phyloP scores from a whole-genome alignment of 2,797 vertebrate species.

The Gephyroberyx darwinii region DNA sequence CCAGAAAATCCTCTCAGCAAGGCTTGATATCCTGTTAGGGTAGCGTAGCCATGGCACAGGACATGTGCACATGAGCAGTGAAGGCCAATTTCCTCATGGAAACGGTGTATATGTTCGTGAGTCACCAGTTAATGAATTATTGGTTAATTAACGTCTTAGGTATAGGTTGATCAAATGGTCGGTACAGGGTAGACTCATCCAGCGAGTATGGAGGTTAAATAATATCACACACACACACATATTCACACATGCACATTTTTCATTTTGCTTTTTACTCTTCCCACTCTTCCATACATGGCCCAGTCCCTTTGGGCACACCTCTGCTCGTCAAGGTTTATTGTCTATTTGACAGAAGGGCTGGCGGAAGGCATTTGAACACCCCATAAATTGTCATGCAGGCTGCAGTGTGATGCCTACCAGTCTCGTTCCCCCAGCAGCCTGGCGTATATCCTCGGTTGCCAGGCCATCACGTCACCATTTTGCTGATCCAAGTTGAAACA shows the following conservation, averaged over 20 bases:
- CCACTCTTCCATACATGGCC: slow-evolving; percentile 60
- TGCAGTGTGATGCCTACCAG: slow-evolving; percentile 69
- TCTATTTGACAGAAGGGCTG: slow-evolving; percentile 77
- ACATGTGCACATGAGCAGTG: slow-evolving; percentile 68
- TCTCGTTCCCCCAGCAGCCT: slow-evolving; percentile 68
- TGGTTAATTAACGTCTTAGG: slow-evolving; percentile 20
- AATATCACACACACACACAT: neutral
- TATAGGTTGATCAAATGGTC: slow-evolving; percentile 22
- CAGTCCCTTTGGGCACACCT: slow-evolving; percentile 68
- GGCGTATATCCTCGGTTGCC: slow-evolving; percentile 67
- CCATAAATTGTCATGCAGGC: slow-evolving; percentile 80
- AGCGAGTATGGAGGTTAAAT: slow-evolving; percentile 10
- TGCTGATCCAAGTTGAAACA: slow-evolving; percentile 78
- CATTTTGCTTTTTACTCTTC: slow-evolving; percentile 60
- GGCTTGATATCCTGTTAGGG: slow-evolving; percentile 75
- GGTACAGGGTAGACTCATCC: slow-evolving; percentile 29
- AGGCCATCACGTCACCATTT: slow-evolving; percentile 63
- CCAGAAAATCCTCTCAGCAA: slow-evolving; percentile 78
- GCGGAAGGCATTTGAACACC: slow-evolving; percentile 74
- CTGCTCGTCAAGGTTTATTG: slow-evolving; percentile 75
- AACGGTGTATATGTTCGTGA: slow-evolving; percentile 35
- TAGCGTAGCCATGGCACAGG: slow-evolving; percentile 51
- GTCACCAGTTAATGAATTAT: slow-evolving; percentile 39
- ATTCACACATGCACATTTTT: slow-evolving; percentile 21
- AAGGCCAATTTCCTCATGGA: slow-evolving; percentile 74